Evolutionary conservation across 2,797 vertebrate species (phyloP), one percentile per base, ranked within the genome.

Genomic region (Syngnathus acus): DNA sequence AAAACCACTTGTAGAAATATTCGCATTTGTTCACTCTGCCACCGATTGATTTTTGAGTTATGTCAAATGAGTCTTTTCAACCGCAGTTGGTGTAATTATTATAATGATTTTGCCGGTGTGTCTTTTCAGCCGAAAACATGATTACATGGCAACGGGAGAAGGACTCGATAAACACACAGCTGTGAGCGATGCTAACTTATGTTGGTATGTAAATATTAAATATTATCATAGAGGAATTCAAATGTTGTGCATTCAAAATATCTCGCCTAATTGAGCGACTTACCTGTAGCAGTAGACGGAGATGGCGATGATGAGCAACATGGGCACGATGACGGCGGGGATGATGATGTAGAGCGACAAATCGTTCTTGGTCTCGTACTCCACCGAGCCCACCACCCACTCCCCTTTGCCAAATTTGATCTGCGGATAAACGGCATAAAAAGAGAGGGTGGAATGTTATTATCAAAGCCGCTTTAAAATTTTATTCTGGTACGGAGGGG

Each of bases 211-310:
- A 32, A 32, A 32, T 32, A 32, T 32, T 32, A 32, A 32, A 32
- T 32, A 32, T 32, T 32, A 32, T 32, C 32, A 32, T 32, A 5
- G 4, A 32, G 4, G 4, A 32, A 32, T 32, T 32, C 3, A 32
- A 4, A 32, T 32, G 42, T 43, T 43, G 3, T 11, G 42, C 11
- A 43, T 14, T 13, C 3, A 13, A 43, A 43, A 43, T 43, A 32
- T 32, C 32, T 4, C 32, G 32, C 32, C 32, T 32, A 16, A 40
- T 16, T n/a, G 50, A 11, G 43, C 58, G 19, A 64, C 72, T 78
- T 80, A 98, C 97, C 97, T 95, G 89, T 99, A 99, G 90, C 95
- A 98, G 87, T 94, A 95, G 72, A 98, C 82, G 0, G 95, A 95
- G 74, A 94, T 82, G 0, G 76, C 82, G 0, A 99, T 97, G 87